phyloP scores from a whole-genome alignment of 2,888 invertebrate genomes.

The Drosophila yooni region DNA sequence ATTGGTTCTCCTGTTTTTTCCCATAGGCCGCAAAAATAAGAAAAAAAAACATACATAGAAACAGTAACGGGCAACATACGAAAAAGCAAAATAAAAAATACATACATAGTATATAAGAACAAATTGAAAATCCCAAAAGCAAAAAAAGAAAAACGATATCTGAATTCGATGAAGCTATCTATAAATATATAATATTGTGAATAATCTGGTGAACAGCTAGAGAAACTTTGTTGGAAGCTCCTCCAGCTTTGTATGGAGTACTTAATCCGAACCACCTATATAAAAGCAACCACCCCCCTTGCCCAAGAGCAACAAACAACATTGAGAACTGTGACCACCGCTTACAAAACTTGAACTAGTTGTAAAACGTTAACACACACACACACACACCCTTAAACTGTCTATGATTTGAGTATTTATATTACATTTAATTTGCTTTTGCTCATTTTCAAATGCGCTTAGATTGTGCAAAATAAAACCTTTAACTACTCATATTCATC shows the following conservation, averaged over 20 bases:
- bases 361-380: constrained; percentile 18
- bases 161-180: constrained; percentile 13
- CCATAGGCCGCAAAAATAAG: constrained; percentile 50
- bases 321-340: constrained; percentile 65
- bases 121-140: constrained; percentile 4
- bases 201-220: constrained; percentile 31
- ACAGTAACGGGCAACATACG: constrained; percentile 15
- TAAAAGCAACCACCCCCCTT: constrained; percentile 35
- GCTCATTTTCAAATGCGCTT: constrained; percentile 43
- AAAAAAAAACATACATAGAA: constrained; percentile 13
- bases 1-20: constrained; percentile 85
- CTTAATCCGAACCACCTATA: constrained; percentile 28
- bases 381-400: constrained; percentile 41
- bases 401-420: constrained; percentile 36
- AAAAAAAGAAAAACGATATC: constrained; percentile 4
- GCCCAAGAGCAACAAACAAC: constrained; percentile 45
- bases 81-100: background rate
- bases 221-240: constrained; percentile 12
- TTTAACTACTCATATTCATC: constrained; percentile 23
- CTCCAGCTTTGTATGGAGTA: constrained; percentile 24
- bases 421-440: constrained; percentile 22
- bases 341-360: constrained; percentile 52
- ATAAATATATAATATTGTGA: constrained; percentile 23
- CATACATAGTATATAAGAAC: constrained; percentile 8
- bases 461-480: constrained; percentile 29